A percentile compares a stretch with the other conserved stretches of the same genome.
Evolutionary conservation across 37 sponge, comb jelly and placozoan species (phyloP).

Genomic region (Crambe crambe): DNA sequence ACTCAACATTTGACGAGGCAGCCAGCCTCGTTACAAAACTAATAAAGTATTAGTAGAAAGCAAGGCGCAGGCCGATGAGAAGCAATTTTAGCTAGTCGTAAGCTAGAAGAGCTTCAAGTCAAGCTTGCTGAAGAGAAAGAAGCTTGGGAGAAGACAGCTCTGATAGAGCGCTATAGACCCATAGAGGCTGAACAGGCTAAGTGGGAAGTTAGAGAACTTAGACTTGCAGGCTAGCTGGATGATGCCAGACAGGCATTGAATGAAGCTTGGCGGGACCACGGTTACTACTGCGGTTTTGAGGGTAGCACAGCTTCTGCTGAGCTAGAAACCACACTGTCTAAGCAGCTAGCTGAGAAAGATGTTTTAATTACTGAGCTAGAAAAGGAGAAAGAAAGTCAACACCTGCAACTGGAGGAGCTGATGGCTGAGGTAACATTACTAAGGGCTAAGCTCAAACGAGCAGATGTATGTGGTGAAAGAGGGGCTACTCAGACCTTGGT

Average conservation of each 20-base stretch:
- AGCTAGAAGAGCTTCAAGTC: background rate
- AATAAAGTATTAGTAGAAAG: too few relatives aligned
- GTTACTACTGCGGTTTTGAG: background rate
- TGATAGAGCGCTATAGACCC: slow-evolving; percentile 7
- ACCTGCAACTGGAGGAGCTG: background rate
- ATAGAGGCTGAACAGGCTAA: slow-evolving; percentile 33
- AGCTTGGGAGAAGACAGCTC: background rate
- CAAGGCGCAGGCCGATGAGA: too few relatives aligned
- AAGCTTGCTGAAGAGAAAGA: background rate
- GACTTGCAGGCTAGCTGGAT: slow-evolving; percentile 4
- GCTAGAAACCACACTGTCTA: background rate
- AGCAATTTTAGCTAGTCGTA: too few relatives aligned
- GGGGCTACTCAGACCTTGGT: background rate
- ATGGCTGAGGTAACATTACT: background rate
- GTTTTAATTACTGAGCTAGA: background rate
- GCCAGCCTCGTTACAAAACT: too few relatives aligned
- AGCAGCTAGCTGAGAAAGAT: slow-evolving; percentile 2
- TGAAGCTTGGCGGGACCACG: background rate
- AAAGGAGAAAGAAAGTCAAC: background rate
- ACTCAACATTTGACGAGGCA: too few relatives aligned
- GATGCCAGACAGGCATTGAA: background rate
- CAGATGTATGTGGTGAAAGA: too few relatives aligned
- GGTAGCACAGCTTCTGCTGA: background rate
- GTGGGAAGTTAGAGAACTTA: slow-evolving; percentile 25
- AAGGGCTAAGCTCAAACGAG: background rate